Percentiles rank a stretch among this genome's conserved stretches.
Evolutionary conservation across 2,797 vertebrate species (phyloP).

Genomic region (Zalophus californianus): DNA sequence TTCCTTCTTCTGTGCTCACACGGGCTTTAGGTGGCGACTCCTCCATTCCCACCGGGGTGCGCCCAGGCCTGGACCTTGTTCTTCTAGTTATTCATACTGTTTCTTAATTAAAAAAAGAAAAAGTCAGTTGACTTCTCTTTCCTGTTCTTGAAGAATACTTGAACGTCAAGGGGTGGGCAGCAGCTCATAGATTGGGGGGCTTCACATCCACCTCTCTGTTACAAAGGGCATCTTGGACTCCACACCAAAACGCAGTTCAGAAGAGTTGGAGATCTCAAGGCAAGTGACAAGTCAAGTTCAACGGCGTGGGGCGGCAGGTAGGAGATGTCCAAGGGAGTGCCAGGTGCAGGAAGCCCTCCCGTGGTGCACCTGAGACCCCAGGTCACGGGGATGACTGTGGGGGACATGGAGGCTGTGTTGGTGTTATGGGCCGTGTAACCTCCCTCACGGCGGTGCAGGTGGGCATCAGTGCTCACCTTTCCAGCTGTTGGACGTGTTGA

Average conservation of each 20-base stretch:
- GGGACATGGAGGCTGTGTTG: background rate
- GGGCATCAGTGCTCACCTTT: background rate
- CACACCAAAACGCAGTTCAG: background rate
- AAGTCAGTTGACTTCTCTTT: background rate
- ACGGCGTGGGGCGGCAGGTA: too few species aligned
- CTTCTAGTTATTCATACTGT: background rate
- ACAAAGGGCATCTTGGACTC: background rate
- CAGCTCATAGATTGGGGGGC: background rate
- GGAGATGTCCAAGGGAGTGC: background rate
- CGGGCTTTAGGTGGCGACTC: background rate
- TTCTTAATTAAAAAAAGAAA: background rate
- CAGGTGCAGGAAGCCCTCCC: background rate
- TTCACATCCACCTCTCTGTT: background rate
- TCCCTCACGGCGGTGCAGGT: background rate
- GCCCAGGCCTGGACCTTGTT: background rate
- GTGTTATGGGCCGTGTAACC: background rate
- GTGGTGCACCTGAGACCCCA: background rate
- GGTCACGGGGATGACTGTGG: too few species aligned
- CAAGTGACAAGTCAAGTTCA: background rate
- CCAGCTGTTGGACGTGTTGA: background rate
- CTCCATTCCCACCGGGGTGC: background rate
- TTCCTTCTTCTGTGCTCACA: background rate
- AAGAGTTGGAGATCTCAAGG: background rate
- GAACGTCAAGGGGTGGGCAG: background rate
- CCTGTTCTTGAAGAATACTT: background rate